Evolutionary conservation across 2,888 invertebrate genomes (phyloP), one percentile per base, ranked within the genome.

Genomic region (Rosalia funebris): DNA sequence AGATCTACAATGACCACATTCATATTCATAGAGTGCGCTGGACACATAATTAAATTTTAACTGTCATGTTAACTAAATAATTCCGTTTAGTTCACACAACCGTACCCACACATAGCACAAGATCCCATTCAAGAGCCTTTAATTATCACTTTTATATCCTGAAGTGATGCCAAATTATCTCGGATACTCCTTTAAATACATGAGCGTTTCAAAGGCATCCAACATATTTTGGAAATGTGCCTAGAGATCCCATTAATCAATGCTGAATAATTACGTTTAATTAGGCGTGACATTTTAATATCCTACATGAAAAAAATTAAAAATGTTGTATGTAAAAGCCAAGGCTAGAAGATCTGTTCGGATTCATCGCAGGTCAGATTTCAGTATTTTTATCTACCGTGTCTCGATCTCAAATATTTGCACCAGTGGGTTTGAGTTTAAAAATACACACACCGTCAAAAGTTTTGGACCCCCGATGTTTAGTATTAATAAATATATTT

Each of bases 41-140:
- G 75, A 75, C 74, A 76, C 74, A 76, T 78, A 79, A 81, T 81
- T 80, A 79, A 80, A 81, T 79, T 79, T 80, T 77, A 79, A 79
- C 79, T 80, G 79, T 81, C 79, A 78, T 79, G 78, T 79, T 74
- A 71, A 73, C 74, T 75, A 74, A 78, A 76, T 77, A 77, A 78
- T 77, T 75, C 74, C 73, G 72, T 74, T 73, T 73, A 73, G 36
- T 19, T 34, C 25, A 11, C 10, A 50, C 39, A 14, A 19, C 34
- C 39, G n/a, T 34, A 50, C 50, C 47, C 50, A 50, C 50, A 50
- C 54, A 54, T 54, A 59, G 57, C 67, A 61, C 60, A 61, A 64
- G 64, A 61, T 58, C 57, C 57, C 60, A 59, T 64, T 62, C 52
- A 62, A 39, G 65, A 47, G 66, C 61, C 45, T 54, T 66, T 57